phyloP scores from a whole-genome alignment of 2,113 vertebrate species.

The Phrynosoma blainvillii region DNA sequence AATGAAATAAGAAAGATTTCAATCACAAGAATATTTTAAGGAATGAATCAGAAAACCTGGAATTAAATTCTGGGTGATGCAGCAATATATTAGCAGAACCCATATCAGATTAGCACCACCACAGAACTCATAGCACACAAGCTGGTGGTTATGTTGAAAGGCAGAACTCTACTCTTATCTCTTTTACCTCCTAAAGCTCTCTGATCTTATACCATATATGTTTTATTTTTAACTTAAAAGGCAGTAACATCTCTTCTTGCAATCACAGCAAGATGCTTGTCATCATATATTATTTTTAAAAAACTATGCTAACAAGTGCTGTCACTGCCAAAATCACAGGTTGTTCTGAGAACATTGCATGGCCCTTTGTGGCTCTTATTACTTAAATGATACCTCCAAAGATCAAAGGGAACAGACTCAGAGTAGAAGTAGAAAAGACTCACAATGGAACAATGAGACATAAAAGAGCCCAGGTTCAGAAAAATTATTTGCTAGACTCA shows the following conservation, averaged over 20 bases:
- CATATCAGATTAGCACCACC: not conserved
- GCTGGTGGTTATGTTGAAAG: not conserved
- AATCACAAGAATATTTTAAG: not conserved
- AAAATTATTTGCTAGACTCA: not conserved
- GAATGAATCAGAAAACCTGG: not conserved
- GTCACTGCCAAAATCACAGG: constrained; percentile 1
- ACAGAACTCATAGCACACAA: not conserved
- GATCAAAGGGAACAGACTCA: constrained; percentile 7
- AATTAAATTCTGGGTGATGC: not conserved
- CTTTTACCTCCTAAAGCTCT: not conserved
- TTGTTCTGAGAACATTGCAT: not conserved
- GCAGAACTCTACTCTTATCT: not conserved
- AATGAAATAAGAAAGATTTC: not conserved
- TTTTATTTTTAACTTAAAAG: constrained; percentile 15
- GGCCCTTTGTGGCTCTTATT: not conserved
- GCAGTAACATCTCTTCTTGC: constrained; percentile 17
- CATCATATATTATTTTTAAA: constrained; percentile 20
- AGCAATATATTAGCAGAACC: not conserved
- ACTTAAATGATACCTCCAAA: constrained; percentile 30
- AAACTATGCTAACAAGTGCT: not conserved
- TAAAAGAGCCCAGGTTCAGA: not conserved
- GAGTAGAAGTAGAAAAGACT: constrained; percentile 27
- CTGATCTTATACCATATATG: not conserved
- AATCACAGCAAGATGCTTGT: not conserved
- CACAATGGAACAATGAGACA: constrained; percentile 7